Percentiles rank a stretch among this genome's conserved stretches.
These are phyloP conservation scores for Zaprionus camerounensis DNA, from an alignment of 1,140 invertebrate genomes.

Conservation along the genomic window DNA sequence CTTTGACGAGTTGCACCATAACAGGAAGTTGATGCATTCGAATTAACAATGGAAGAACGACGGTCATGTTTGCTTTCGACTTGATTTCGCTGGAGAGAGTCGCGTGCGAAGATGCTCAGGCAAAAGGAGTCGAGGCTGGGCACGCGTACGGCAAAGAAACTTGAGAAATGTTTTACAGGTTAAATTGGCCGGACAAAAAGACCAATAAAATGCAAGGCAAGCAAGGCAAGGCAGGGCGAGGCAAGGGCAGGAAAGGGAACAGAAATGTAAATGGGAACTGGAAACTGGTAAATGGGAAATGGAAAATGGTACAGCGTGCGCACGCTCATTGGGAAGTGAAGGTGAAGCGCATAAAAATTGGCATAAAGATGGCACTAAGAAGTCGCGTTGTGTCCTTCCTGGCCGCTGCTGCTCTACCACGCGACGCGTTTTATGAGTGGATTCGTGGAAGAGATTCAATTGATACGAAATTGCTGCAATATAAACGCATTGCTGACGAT, in stretches of 20 bases:
- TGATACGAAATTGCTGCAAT: constrained; percentile 81
- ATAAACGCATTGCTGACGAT: constrained; percentile 79
- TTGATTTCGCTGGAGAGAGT: constrained; percentile 57
- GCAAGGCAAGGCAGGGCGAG: neutral
- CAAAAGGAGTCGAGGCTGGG: constrained; percentile 25
- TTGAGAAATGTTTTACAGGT: constrained; percentile 72
- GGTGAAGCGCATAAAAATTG: constrained; percentile 71
- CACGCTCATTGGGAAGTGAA: constrained; percentile 48
- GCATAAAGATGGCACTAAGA: constrained; percentile 56
- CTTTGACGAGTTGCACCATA: neutral
- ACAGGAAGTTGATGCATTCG: constrained; percentile 40
- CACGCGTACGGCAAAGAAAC: constrained; percentile 45
- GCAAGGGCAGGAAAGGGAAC: constrained; percentile 8
- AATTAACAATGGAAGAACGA: constrained; percentile 48
- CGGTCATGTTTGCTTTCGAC: constrained; percentile 53
- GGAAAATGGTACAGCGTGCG: constrained; percentile 10
- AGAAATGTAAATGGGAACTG: constrained; percentile 10
- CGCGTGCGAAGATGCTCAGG: constrained; percentile 2
- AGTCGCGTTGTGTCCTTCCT: constrained; percentile 12
- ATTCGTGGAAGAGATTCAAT: constrained; percentile 77
- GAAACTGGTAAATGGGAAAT: constrained; percentile 5
- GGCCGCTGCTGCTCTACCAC: constrained; percentile 34
- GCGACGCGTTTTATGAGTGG: constrained; percentile 74
- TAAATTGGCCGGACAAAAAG: constrained; percentile 75
- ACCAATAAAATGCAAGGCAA: constrained; percentile 54